Evolutionary conservation across 2,888 invertebrate species (phyloP).

Genomic region (Cataglyphis altisquamis): DNA sequence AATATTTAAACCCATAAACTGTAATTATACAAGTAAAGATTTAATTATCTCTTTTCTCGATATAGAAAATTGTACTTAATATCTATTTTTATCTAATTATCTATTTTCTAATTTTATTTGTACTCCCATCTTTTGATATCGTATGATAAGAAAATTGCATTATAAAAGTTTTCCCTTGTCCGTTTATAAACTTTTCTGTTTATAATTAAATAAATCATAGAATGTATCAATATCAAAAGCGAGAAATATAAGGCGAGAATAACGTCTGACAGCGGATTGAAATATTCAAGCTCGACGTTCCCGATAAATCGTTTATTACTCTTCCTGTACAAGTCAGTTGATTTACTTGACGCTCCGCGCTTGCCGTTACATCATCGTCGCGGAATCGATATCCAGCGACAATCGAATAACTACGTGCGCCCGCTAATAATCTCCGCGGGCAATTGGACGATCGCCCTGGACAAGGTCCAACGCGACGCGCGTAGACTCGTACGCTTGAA

Average conservation of each 20-base stretch:
- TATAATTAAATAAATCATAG: background rate
- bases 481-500: slow-evolving; percentile 68
- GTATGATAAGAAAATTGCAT: background rate
- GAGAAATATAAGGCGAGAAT: too few species aligned
- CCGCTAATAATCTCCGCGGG: slow-evolving; percentile 57
- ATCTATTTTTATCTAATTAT: background rate
- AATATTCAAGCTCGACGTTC: background rate
- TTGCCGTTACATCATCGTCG: slow-evolving; percentile 16
- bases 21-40: background rate
- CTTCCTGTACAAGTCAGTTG: background rate
- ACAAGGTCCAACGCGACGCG: slow-evolving; percentile 64
- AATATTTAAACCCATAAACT: background rate
- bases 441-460: slow-evolving; percentile 67
- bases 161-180: background rate
- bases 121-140: background rate
- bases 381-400: slow-evolving; percentile 40
- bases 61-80: background rate
- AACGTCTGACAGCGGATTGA: background rate
- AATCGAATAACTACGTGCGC: slow-evolving; percentile 21
- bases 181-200: background rate
- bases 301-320: background rate
- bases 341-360: background rate
- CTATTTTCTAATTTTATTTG: background rate
- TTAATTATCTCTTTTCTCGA: background rate
- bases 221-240: background rate